Evolutionary conservation across 2,797 vertebrate genomes (phyloP).

Genomic region (Diglossa cyanea): DNA sequence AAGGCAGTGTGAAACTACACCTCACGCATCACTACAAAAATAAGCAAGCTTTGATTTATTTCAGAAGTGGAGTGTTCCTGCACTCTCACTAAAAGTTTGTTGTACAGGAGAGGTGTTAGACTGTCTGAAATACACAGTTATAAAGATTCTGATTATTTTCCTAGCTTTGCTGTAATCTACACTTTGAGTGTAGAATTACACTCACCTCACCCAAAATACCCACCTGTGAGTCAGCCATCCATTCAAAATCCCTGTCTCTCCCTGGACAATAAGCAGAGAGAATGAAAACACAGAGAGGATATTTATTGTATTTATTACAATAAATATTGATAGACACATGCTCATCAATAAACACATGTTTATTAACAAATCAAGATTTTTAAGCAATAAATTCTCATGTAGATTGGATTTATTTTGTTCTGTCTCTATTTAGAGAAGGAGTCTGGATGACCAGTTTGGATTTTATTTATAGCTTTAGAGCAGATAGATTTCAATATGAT

Average conservation of each 20-base stretch:
- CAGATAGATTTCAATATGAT: neutral
- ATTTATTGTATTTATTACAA: neutral
- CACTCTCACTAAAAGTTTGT: neutral
- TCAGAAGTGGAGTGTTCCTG: neutral
- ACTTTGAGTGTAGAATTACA: neutral
- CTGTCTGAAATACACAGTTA: neutral
- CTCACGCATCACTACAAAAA: neutral
- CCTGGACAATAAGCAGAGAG: neutral
- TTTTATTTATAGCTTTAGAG: neutral
- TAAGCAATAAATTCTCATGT: rapidly evolving
- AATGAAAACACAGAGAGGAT: neutral
- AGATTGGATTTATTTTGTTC: rapidly evolving
- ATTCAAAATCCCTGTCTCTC: neutral
- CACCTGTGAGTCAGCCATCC: neutral
- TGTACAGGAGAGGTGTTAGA: neutral
- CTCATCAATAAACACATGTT: rapidly evolving
- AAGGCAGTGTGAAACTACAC: neutral
- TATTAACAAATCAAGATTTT: neutral
- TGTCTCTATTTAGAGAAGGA: neutral
- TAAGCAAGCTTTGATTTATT: neutral
- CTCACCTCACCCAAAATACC: neutral
- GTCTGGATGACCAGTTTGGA: neutral
- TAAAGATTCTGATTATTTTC: neutral
- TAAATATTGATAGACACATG: neutral
- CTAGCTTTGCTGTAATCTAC: neutral